A percentile compares a stretch with the other conserved stretches of the same genome.
Evolutionary conservation across 1,140 invertebrate genomes (phyloP).

Genomic region (Drosophila pachea): DNA sequence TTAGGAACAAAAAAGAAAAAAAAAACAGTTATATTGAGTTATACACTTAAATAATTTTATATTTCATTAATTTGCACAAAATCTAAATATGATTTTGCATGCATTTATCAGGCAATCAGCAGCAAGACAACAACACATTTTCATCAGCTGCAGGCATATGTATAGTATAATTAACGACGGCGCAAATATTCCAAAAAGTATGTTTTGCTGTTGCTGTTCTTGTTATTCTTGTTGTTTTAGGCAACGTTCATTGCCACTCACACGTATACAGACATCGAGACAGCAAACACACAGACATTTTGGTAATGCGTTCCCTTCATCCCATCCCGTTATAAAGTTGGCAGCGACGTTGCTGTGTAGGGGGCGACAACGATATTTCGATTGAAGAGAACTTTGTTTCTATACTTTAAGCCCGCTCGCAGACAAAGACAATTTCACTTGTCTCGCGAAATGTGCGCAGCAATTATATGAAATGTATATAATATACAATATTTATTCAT

Average conservation of each 20-base stretch:
- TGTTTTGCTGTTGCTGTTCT: constrained; percentile 30
- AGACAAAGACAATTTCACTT: constrained; percentile 72
- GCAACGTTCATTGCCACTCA: constrained; percentile 67
- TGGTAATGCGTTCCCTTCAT: constrained; percentile 25
- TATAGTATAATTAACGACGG: constrained; percentile 42
- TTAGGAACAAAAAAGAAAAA: constrained; percentile 1
- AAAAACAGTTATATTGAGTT: constrained; percentile 2
- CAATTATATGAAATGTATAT: constrained; percentile 9
- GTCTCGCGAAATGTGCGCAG: constrained; percentile 36
- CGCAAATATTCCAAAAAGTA: constrained; percentile 65
- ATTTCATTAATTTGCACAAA: constrained; percentile 31
- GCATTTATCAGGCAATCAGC: constrained; percentile 34
- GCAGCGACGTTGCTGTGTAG: neutral
- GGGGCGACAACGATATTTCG: constrained; percentile 35
- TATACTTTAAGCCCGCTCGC: constrained; percentile 62
- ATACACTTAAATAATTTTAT: constrained; percentile 25
- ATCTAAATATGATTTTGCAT: constrained; percentile 35
- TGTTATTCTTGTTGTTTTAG: constrained; percentile 32
- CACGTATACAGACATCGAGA: constrained; percentile 33
- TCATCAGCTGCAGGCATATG: constrained; percentile 22
- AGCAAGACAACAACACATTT: constrained; percentile 14
- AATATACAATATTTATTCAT: constrained; percentile 10
- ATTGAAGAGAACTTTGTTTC: constrained; percentile 71
- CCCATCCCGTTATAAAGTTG: constrained; percentile 36
- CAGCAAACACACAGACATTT: constrained; percentile 29